These are phyloP conservation scores for Calameuta idolon DNA, from an alignment of 2,888 invertebrate genomes.

Conservation along the genomic window DNA sequence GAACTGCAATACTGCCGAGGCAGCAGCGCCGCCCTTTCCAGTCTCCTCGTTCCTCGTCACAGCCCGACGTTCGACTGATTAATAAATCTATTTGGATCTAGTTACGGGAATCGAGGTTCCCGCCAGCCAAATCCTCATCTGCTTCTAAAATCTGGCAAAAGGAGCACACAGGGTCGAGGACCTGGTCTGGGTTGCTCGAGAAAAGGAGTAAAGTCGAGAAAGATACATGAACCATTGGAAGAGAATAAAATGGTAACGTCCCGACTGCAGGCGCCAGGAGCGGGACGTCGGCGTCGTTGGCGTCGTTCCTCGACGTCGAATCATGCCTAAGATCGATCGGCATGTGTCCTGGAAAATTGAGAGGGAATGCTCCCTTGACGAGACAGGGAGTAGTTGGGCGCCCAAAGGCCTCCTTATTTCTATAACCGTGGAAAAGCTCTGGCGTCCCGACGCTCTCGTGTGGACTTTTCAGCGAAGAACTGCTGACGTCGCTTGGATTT, in stretches of 20 bases:
- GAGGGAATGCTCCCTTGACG: not conserved
- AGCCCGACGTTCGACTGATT: not conserved
- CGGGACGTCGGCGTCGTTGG: not conserved
- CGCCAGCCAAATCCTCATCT: not conserved
- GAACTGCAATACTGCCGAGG: slow-evolving; percentile 8
- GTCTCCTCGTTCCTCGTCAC: not conserved
- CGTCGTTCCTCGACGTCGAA: not conserved
- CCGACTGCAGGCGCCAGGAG: not conserved
- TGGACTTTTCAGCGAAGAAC: slow-evolving; percentile 1
- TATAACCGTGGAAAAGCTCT: not conserved
- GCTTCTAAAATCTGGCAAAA: not conserved
- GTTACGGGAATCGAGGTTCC: slow-evolving; percentile 11
- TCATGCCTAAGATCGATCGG: not conserved
- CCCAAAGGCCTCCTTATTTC: slow-evolving; percentile 4
- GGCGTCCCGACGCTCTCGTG: not conserved
- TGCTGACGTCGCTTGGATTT: slow-evolving; percentile 20
- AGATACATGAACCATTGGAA: not conserved
- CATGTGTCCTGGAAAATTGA: not conserved
- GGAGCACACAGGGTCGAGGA: not conserved
- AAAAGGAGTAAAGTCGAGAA: not conserved
- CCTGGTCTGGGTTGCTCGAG: not conserved
- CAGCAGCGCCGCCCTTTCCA: not conserved
- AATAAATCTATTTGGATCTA: slow-evolving; percentile 7
- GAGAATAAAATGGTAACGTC: not conserved
- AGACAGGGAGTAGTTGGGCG: not conserved